Evolutionary conservation across 1,140 invertebrate genomes (phyloP).

Genomic region (Cryptotermes secundus): DNA sequence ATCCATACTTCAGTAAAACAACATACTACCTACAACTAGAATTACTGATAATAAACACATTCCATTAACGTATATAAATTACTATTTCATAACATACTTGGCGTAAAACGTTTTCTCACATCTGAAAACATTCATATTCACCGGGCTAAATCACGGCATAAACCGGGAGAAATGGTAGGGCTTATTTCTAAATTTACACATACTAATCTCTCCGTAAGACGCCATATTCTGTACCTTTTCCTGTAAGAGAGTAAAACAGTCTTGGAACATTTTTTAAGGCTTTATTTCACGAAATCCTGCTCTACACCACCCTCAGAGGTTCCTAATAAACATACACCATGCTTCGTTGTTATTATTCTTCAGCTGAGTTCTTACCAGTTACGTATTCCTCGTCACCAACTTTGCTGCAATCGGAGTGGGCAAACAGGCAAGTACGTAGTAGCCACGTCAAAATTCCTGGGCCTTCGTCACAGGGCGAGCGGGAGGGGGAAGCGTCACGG

Average conservation of each 20-base stretch:
- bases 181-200: constrained; percentile 51
- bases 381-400: constrained; percentile 92
- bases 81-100: not conserved
- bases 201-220: constrained; percentile 48
- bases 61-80: not conserved
- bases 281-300: constrained; percentile 37
- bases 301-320: constrained; percentile 43
- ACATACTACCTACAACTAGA: not conserved
- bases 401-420: constrained; percentile 90
- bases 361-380: constrained; percentile 83
- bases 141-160: constrained; percentile 25
- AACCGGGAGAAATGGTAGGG: constrained; percentile 35
- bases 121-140: constrained; percentile 21
- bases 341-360: constrained; percentile 68
- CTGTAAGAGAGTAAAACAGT: constrained; percentile 43
- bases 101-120: not conserved
- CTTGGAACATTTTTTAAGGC: constrained; percentile 42
- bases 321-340: constrained; percentile 50
- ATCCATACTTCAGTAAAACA: not conserved
- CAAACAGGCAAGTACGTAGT: constrained; percentile 87
- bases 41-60: not conserved
- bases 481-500: constrained; percentile 63
- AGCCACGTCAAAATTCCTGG: constrained; percentile 90
- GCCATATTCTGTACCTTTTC: constrained; percentile 56
- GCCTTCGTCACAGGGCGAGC: constrained; percentile 82